phyloP scores from a whole-genome alignment of 1,140 invertebrate genomes.

The Ptiloglossa arizonensis region DNA sequence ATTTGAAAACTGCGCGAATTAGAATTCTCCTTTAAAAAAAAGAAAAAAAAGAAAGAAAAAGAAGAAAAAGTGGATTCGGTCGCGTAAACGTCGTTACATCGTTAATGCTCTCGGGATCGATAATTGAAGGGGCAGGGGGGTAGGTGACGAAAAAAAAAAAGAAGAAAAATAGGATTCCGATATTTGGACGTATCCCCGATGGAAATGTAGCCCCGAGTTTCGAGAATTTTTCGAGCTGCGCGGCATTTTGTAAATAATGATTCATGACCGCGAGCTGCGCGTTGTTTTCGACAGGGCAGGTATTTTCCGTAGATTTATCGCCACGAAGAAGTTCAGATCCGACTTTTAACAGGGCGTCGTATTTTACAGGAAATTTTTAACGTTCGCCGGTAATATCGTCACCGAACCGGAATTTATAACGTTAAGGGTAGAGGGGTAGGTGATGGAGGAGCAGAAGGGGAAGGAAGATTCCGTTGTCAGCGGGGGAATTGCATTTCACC shows the following conservation, averaged over 20 bases:
- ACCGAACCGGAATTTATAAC: slow-evolving; percentile 22
- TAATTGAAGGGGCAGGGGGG: background rate
- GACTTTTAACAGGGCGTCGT: slow-evolving; percentile 12
- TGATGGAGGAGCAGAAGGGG: too few relatives aligned
- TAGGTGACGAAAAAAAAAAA: background rate
- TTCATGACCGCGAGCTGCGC: background rate
- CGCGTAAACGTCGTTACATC: too few relatives aligned
- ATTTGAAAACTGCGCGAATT: too few relatives aligned
- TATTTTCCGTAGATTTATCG: slow-evolving; percentile 18
- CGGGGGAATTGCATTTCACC: slow-evolving; percentile 22
- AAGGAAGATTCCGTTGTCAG: background rate
- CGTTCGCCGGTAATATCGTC: background rate
- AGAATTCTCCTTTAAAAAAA: too few relatives aligned
- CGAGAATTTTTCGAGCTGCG: background rate
- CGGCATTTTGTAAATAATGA: slow-evolving; percentile 1
- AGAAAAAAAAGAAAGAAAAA: too few relatives aligned
- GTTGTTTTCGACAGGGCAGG: slow-evolving; percentile 3
- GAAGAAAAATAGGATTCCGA: background rate
- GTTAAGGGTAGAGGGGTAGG: too few relatives aligned
- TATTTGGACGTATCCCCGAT: background rate
- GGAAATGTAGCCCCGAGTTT: background rate
- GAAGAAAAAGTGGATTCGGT: too few relatives aligned
- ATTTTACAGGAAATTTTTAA: slow-evolving; percentile 26
- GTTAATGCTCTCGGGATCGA: background rate
- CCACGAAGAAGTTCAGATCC: background rate